Evolutionary conservation across 2,797 vertebrate genomes (phyloP), one percentile per base, ranked within the genome.

Genomic region (Pangasius krempfi): DNA sequence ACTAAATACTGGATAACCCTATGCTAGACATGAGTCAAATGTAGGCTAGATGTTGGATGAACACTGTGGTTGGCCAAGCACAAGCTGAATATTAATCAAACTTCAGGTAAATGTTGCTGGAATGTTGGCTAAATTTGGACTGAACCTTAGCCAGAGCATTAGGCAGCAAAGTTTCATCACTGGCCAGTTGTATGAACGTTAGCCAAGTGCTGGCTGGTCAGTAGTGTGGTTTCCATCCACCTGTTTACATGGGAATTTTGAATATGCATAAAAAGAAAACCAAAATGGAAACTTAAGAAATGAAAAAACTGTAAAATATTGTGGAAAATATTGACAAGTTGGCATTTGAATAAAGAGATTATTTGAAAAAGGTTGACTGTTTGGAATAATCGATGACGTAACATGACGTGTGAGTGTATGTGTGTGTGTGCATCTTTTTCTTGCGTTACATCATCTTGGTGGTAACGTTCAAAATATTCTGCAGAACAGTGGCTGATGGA

Each of bases 161-260:
- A 75, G 84, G 33, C 72, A 78, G 40, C 54, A 12, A 44, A n/a
- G 54, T 75, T 86, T 75, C 84, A 86, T 75, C 44, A 73, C 12
- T 75, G 72, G 16, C 37, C 73, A 86, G 60, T 64, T 78, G 56
- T 47, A 64, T 83, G 60, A 83, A 27, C 54, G 3, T 40, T 58
- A 10, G 54, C 33, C 54, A 58, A 44, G 58, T 62, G 33, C 25
- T 62, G 56, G 58, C 56, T 62, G 80, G 56, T 27, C 60, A 44
- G 58, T 18, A 9, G 58, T 14, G 16, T n/a, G 58, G 20, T 27
- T 81, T 81, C 79, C 56, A 81, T 60, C 79, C 80, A 64, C 58
- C 22, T 82, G 40, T 82, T 82, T 62, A 62, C 37, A 47, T 44
- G 58, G 56, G 80, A 62, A 58, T 58, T 58, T 81, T 13, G 22